Percentiles rank a stretch among this genome's conserved stretches.
These are phyloP conservation scores for Synanthedon tipuliformis DNA, from an alignment of 2,888 invertebrate species.

Conservation along the genomic window DNA sequence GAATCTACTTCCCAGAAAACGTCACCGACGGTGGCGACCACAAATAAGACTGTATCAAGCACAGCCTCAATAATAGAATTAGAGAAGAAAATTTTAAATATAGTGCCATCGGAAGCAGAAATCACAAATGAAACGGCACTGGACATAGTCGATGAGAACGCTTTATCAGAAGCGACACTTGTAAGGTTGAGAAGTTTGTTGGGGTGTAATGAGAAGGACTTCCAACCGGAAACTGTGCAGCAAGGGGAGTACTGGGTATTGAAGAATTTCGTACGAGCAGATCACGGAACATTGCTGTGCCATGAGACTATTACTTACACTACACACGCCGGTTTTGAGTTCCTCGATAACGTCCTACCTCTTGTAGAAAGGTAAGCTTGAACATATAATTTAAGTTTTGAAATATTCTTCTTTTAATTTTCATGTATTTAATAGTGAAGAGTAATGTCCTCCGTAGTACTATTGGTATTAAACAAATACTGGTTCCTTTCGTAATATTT, in stretches of 20 bases:
- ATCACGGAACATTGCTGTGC: slow-evolving; percentile 76
- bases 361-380: slow-evolving; percentile 76
- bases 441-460: too few species aligned
- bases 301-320: slow-evolving; percentile 91
- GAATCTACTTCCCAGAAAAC: slow-evolving; percentile 53
- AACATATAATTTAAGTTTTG: neutral
- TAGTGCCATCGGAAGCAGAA: slow-evolving; percentile 40
- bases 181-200: slow-evolving; percentile 56
- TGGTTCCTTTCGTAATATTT: too few species aligned
- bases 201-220: slow-evolving; percentile 74
- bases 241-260: slow-evolving; percentile 90
- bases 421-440: too few species aligned
- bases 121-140: slow-evolving; percentile 36
- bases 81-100: slow-evolving; percentile 42
- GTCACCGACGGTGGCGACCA: slow-evolving; percentile 49
- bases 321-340: slow-evolving; percentile 92
- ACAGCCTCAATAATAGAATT: slow-evolving; percentile 45
- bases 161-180: slow-evolving; percentile 45
- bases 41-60: slow-evolving; percentile 53
- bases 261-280: slow-evolving; percentile 85
- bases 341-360: slow-evolving; percentile 89
- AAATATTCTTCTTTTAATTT: too few species aligned
- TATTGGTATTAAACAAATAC: too few species aligned
- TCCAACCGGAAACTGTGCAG: slow-evolving; percentile 72
- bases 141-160: slow-evolving; percentile 48